Conservation (phyloP, 2,113 vertebrate genomes). For the Aythya baeri region DNA sequence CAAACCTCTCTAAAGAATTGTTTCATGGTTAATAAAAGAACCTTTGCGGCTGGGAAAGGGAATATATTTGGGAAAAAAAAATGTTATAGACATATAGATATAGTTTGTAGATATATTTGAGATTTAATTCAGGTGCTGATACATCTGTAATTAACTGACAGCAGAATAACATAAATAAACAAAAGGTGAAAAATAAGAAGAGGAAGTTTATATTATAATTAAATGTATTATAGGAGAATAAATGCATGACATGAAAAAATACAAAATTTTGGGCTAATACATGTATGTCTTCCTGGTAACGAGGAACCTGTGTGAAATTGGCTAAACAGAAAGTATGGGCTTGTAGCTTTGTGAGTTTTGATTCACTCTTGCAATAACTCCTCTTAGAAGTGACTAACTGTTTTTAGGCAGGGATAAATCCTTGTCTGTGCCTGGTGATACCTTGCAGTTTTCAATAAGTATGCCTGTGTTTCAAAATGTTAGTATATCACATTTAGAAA, state of each 20-base stretch:
- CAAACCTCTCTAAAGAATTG: background rate
- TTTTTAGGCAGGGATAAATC: background rate
- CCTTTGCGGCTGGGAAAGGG: background rate
- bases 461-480: background rate
- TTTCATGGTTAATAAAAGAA: background rate
- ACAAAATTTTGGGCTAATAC: no score
- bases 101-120: background rate
- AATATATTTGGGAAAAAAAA: background rate
- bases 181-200: no score
- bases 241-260: no score
- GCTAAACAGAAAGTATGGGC: background rate
- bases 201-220: no score
- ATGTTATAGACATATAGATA: background rate
- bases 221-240: no score
- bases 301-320: background rate
- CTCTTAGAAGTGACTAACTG: no score
- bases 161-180: no score
- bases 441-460: background rate
- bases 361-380: background rate
- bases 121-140: background rate
- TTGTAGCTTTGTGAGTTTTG: background rate
- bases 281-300: no score
- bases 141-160: no score
- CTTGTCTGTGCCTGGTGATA: background rate
- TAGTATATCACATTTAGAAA: background rate